Conservation (phyloP, 1,140 invertebrate genomes). For the Acromyrmex charruanus region DNA sequence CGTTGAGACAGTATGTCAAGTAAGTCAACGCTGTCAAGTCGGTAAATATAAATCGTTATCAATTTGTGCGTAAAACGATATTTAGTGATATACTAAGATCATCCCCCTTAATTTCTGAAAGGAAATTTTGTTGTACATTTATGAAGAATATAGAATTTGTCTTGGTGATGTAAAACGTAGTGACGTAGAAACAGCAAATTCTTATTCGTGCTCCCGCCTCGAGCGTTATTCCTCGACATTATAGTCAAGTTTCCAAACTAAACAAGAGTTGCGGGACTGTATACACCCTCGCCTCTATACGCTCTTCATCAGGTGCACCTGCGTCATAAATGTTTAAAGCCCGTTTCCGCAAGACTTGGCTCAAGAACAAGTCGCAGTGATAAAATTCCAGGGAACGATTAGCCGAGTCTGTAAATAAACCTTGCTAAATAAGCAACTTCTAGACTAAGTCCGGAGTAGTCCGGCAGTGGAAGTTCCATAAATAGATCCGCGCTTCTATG, state of each 20-base stretch:
- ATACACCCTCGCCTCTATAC: conserved; percentile 14
- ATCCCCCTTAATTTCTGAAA: background rate
- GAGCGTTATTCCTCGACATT: conserved; percentile 21
- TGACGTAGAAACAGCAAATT: conserved; percentile 1
- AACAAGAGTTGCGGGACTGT: conserved; percentile 36
- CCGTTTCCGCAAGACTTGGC: conserved; percentile 54
- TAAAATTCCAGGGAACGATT: conserved; percentile 59
- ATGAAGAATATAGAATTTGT: background rate
- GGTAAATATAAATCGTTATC: background rate
- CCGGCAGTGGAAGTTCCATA: conserved; percentile 24
- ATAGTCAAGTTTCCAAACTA: conserved; percentile 43
- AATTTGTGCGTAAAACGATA: background rate
- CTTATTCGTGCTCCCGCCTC: background rate
- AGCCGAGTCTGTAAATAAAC: conserved; percentile 41
- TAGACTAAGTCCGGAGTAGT: conserved; percentile 29
- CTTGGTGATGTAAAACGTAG: conserved; percentile 1
- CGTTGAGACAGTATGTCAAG: background rate
- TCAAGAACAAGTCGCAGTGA: conserved; percentile 41
- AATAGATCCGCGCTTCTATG: conserved; percentile 27
- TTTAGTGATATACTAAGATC: background rate
- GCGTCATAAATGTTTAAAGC: conserved; percentile 56
- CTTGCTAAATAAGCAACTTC: conserved; percentile 38
- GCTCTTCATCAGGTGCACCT: conserved; percentile 43
- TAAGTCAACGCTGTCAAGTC: conserved; percentile 16
- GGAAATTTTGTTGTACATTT: background rate